Conservation (phyloP, 2,797 vertebrate species). For the Anableps anableps region DNA sequence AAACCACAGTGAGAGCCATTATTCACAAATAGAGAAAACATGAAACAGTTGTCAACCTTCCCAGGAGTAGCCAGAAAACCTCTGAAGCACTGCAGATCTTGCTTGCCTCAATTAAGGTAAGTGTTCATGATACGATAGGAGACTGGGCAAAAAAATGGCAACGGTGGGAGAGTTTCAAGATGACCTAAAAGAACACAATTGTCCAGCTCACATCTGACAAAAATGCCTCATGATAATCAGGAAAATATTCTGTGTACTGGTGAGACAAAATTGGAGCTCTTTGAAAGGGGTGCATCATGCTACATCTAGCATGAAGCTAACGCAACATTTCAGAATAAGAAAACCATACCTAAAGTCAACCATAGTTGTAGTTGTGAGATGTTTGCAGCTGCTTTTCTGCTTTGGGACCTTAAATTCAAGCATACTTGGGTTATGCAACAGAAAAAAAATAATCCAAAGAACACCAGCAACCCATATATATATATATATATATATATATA, state of each 20-base stretch:
- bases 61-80: neutral
- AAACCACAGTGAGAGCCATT: neutral
- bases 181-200: no score
- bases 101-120: no score
- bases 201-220: no score
- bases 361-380: neutral
- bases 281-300: neutral
- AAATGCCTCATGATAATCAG: neutral
- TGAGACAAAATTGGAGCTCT: neutral
- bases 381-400: no score
- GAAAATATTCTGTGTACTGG: neutral
- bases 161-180: no score
- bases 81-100: no score
- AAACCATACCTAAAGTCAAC: neutral
- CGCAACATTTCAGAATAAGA: neutral
- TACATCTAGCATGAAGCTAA: neutral
- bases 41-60: neutral
- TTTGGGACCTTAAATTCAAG: no score
- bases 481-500: neutral
- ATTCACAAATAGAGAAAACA: neutral
- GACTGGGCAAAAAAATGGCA: no score
- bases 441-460: neutral
- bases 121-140: no score
- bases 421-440: neutral
- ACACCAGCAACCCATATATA: neutral